These are phyloP conservation scores for Delphinapterus leucas DNA, from an alignment of 2,113 vertebrate species.

Conservation along the genomic window DNA sequence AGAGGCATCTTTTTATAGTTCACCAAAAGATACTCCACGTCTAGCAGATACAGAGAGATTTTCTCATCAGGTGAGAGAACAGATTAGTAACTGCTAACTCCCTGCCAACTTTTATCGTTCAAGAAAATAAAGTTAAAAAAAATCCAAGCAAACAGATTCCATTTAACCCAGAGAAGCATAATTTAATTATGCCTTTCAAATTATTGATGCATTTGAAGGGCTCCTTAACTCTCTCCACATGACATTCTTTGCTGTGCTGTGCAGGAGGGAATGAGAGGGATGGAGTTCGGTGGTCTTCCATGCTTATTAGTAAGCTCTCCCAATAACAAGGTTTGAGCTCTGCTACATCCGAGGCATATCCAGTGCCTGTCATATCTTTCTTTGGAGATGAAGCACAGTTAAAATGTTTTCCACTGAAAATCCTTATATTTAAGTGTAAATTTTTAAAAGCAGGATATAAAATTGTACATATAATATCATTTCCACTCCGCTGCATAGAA, in stretches of 20 bases:
- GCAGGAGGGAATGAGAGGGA: neutral
- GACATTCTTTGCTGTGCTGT: neutral
- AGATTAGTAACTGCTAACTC: neutral
- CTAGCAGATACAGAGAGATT: neutral
- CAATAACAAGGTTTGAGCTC: neutral
- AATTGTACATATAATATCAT: neutral
- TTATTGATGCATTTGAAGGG: neutral
- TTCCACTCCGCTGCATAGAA: neutral
- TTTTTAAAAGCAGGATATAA: neutral
- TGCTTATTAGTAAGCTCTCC: neutral
- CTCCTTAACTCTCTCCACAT: neutral
- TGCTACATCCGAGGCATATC: neutral
- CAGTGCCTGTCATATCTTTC: neutral
- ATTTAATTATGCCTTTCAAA: neutral
- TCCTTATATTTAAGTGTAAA: slow-evolving; percentile 21
- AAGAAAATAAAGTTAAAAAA: neutral
- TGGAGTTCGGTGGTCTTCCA: neutral
- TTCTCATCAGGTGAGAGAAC: neutral
- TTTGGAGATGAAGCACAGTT: slow-evolving; percentile 1
- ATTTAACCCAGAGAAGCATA: neutral
- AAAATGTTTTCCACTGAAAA: slow-evolving; percentile 13
- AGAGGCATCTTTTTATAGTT: neutral
- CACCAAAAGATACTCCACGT: neutral
- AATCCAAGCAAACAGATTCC: neutral
- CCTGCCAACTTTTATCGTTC: neutral